Evolutionary conservation across 2,797 vertebrate species (phyloP), one percentile per base, ranked within the genome.

Genomic region (Miichthys miiuy): DNA sequence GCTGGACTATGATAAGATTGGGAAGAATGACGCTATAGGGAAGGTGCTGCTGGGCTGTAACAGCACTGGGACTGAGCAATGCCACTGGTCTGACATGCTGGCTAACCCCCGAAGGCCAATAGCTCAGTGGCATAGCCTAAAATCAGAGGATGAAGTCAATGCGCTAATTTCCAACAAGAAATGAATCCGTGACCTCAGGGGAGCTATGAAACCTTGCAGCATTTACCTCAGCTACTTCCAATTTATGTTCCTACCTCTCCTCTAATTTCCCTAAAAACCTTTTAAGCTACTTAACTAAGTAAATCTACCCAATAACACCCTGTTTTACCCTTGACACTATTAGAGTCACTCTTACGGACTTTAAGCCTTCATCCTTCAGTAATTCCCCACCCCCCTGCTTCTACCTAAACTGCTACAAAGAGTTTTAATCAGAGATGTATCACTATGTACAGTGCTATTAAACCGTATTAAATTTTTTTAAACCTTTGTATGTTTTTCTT

Each of bases 1-100:
- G 91, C 94, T 99, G 95, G 98, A 99, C 96, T 99, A 99, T 90
- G 98, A 99, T 95, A 99, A 99, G 96, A 99, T 99, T 83, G 98
- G 98, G 87, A 99, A 99, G 95, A 99, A 99, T 0, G 98, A 99
- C 79, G 98, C 97, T 91, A 99, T 99, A 56, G 98, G 98, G 79
- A 99, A 99, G 86, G 94, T 99, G 80, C 95, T 99, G 91, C 94
- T 99, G 87, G 97, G 98, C 58, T 90, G 93, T 83, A 97, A 96
- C 86, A 96, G 96, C 94, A 95, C 95, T 0, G 98, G 97, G 0
- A 97, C 96, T 0, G 97, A 99, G 95, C 96, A 97, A 65, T 94
- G 96, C 58, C 98, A 99, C 41, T 99, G 98, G 98, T 96, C 96
- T 77, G 98, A 99, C 90, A 99, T 99, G 98, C 80, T 99, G 94